A percentile compares a stretch with the other conserved stretches of the same genome.
Conservation (phyloP, 2,113 vertebrate species). For the Rhynchomys soricoides region DNA sequence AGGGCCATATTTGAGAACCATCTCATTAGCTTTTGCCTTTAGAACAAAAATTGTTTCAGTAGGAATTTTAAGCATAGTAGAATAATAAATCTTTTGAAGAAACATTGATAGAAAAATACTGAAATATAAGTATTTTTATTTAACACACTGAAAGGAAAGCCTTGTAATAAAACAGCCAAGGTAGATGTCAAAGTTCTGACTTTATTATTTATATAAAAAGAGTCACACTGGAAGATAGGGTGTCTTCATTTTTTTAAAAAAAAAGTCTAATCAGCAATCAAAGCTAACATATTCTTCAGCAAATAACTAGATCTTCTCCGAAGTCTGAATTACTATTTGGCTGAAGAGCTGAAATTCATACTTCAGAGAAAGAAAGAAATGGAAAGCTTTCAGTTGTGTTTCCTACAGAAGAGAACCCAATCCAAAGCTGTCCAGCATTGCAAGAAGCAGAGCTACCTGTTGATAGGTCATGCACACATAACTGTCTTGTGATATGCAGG, state of each 20-base stretch:
- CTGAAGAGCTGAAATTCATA: neutral
- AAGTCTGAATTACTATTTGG: neutral
- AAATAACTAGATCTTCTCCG: neutral
- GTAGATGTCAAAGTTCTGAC: neutral
- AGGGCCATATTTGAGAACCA: neutral
- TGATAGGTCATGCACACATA: too few species aligned
- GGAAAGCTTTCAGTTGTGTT: neutral
- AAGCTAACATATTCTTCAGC: neutral
- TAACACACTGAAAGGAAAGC: neutral
- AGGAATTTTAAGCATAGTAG: neutral
- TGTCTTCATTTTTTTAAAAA: neutral
- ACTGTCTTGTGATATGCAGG: neutral
- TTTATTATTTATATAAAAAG: constrained; percentile 1
- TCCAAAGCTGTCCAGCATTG: neutral
- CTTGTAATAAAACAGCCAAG: constrained; percentile 6
- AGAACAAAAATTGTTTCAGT: neutral
- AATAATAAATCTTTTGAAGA: neutral
- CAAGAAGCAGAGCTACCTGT: neutral
- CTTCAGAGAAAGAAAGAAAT: neutral
- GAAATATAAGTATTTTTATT: neutral
- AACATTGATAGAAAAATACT: neutral
- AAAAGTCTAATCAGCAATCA: neutral
- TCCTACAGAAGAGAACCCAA: neutral
- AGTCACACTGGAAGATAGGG: neutral
- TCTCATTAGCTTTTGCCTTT: neutral